phyloP scores from a whole-genome alignment of 23 tunicate species.

The Diplosoma virens region DNA sequence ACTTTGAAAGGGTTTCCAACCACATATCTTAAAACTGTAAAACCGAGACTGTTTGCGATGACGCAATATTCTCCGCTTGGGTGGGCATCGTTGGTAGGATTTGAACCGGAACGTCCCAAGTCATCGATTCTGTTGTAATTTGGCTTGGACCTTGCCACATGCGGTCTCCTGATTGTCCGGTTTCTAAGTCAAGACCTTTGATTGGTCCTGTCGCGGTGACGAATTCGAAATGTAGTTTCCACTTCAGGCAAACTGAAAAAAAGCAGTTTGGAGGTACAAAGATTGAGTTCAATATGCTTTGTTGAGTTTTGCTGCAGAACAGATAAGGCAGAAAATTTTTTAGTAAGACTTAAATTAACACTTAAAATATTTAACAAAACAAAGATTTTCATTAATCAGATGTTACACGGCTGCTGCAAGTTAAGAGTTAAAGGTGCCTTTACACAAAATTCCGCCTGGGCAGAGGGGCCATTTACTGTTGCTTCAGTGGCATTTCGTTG shows the following conservation, averaged over 20 bases:
- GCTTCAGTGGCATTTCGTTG: too few species aligned
- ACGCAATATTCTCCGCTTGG: slow-evolving; percentile 82
- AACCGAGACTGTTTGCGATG: slow-evolving; percentile 31
- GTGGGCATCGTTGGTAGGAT: slow-evolving; percentile 91
- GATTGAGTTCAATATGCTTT: too few species aligned
- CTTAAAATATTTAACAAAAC: too few species aligned
- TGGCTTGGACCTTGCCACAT: slow-evolving; percentile 95
- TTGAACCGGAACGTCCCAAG: slow-evolving; percentile 89
- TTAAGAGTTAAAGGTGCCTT: too few species aligned
- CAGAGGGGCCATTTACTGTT: too few species aligned
- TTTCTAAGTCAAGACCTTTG: slow-evolving; percentile 53
- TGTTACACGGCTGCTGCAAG: too few species aligned
- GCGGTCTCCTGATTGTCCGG: slow-evolving; percentile 45
- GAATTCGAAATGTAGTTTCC: slow-evolving; percentile 94
- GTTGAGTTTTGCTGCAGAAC: too few species aligned
- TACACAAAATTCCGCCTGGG: too few species aligned
- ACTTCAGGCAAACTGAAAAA: slow-evolving; percentile 77
- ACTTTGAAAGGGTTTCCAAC: too few species aligned
- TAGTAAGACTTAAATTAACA: too few species aligned
- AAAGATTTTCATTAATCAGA: too few species aligned
- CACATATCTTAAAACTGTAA: slow-evolving; percentile 35
- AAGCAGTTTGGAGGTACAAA: background rate
- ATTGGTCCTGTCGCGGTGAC: slow-evolving; percentile 65
- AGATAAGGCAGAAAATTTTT: too few species aligned
- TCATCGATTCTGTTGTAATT: slow-evolving; percentile 69